Percentiles rank a stretch among this genome's conserved stretches.
These are phyloP conservation scores for Chloroceryle aenea DNA, from an alignment of 2,113 vertebrate genomes.

Conservation along the genomic window DNA sequence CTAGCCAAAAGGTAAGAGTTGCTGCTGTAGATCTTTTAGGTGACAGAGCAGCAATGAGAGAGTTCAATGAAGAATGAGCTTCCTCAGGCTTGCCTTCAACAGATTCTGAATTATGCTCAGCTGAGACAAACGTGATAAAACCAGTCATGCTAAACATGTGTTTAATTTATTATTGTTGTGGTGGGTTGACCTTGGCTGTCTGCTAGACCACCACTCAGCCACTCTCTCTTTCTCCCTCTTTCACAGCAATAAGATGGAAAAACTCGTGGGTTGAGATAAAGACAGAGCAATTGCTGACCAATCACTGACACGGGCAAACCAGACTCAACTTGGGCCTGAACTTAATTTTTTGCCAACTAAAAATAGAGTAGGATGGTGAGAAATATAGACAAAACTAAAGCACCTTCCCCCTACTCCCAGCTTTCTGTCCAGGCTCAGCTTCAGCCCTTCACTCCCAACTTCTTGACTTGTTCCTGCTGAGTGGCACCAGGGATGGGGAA, in stretches of 20 bases:
- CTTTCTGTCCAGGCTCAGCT: background rate
- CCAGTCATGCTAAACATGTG: background rate
- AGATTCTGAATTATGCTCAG: background rate
- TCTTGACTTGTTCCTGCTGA: accelerated
- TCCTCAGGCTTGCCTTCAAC: background rate
- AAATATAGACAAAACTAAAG: background rate
- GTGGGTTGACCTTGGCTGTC: background rate
- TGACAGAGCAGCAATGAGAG: background rate
- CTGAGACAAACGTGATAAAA: background rate
- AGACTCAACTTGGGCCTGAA: background rate
- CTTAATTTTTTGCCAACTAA: background rate
- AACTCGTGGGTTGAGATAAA: background rate
- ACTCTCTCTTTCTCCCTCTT: background rate
- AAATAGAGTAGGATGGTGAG: background rate
- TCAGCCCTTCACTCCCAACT: background rate
- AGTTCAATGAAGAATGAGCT: background rate
- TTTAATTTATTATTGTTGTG: background rate
- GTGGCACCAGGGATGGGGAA: accelerated
- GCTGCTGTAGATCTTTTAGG: background rate
- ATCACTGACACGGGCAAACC: background rate
- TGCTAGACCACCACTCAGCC: background rate
- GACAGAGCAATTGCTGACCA: accelerated
- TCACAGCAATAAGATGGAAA: background rate
- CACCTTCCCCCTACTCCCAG: accelerated
- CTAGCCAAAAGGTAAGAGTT: background rate